A percentile compares a stretch with the other conserved stretches of the same genome.
These are phyloP conservation scores for Salvelinus namaycush DNA, from an alignment of 2,113 vertebrate species.

Conservation along the genomic window DNA sequence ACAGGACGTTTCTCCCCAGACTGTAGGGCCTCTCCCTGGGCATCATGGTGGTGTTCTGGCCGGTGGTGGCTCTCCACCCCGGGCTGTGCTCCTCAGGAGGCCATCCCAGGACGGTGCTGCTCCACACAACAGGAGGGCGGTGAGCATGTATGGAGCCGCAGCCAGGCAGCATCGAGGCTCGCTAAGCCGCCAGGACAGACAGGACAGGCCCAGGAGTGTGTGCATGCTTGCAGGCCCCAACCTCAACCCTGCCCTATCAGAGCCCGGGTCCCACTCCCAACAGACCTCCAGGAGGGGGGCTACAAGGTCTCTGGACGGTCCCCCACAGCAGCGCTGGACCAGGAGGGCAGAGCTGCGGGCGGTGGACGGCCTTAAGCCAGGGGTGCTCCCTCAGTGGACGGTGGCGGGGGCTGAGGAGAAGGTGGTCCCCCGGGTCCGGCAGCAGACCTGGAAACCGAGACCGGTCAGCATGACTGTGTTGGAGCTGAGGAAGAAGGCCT, in stretches of 20 bases:
- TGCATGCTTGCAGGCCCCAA: conserved; percentile 70
- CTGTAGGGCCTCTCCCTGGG: conserved; percentile 28
- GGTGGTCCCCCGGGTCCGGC: conserved; percentile 47
- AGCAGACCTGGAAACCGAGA: conserved; percentile 65
- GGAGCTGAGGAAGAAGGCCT: conserved; percentile 74
- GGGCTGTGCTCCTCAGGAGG: conserved; percentile 60
- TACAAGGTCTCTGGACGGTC: conserved; percentile 57
- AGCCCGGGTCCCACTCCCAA: conserved; percentile 16
- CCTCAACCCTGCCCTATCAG: conserved; percentile 31
- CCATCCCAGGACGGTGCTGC: conserved; percentile 41
- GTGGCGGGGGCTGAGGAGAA: conserved; percentile 22
- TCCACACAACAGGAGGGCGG: conserved; percentile 48
- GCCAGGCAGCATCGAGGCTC: conserved; percentile 60
- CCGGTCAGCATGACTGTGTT: conserved; percentile 87
- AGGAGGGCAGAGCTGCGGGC: conserved; percentile 62
- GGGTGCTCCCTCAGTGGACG: conserved; percentile 15
- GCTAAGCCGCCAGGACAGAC: conserved; percentile 58
- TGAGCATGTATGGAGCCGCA: conserved; percentile 75
- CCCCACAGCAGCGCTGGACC: conserved; percentile 64
- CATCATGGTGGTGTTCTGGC: conserved; percentile 41
- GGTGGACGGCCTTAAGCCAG: conserved; percentile 63
- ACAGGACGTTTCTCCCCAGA: conserved; percentile 5
- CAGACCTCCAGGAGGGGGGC: conserved; percentile 33
- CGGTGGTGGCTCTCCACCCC: conserved; percentile 48
- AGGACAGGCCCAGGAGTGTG: conserved; percentile 76